Base-by-base conservation (phyloP, 2,113 vertebrate genomes). In the Eurypyga helias region DNA sequence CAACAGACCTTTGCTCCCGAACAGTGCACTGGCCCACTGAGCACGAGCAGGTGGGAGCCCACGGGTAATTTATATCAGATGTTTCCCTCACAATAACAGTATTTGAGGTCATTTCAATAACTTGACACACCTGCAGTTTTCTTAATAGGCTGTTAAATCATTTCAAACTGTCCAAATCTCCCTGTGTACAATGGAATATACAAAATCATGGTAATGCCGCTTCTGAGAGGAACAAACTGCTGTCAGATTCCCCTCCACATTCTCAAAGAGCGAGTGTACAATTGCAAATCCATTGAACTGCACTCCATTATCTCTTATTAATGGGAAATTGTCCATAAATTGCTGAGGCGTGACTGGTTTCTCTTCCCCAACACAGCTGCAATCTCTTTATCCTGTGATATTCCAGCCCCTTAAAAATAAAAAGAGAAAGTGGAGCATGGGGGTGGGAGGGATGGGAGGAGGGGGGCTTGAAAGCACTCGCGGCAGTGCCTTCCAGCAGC, bases 281-380 rank as follows among this genome's bases (percentile, higher is more conserved):
- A 97, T 97, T 70, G 49, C 92, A 93, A 96, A 97, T 90, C 97
- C 93, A 97, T 97, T 98, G 97, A 98, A 96, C 95, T 89, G 76
- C 82, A 86, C 83, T 98, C 95, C 78, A 97, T 98, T 98, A 96
- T 98, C 95, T 97, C 94, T 97, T 98, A 98, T 98, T 98, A 98
- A 98, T 98, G 96, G 98, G 87, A 98, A 98, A 98, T 98, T 98
- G 98, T 96, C 94, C 93, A 96, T 98, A 98, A 98, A 98, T 98
- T 98, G 98, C 95, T 38, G 90, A 98, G 97, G 97, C 97, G 61
- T 98, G 98, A 97, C 97, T 95, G 90, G 83, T 94, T 97, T 97
- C 65, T 70, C 69, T 55, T 38, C 94, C 96, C 96, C 89, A 97
- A 96, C 97, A 97, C 98, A 98, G 98, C 98, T 98, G 98, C 97